Percentiles rank a stretch among this genome's conserved stretches.
These are phyloP conservation scores for Xestia xanthographa DNA, from an alignment of 2,888 invertebrate genomes.

Conservation along the genomic window DNA sequence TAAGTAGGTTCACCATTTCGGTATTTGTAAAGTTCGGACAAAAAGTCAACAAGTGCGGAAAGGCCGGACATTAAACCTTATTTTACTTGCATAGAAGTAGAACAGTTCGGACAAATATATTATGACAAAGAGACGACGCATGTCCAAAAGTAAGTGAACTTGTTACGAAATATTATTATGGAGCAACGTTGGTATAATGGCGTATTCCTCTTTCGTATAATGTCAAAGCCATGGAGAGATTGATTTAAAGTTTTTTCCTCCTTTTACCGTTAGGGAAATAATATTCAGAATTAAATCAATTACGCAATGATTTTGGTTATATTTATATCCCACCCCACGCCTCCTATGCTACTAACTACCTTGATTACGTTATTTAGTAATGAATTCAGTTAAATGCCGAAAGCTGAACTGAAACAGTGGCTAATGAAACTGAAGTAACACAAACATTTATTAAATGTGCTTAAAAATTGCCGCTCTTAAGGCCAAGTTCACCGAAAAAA, in stretches of 20 bases:
- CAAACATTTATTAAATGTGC: neutral
- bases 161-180: neutral
- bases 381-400: neutral
- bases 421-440: constrained; percentile 6
- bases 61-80: neutral
- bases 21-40: neutral
- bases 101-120: too few species aligned
- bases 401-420: neutral
- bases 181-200: neutral
- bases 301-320: neutral
- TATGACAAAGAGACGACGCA: too few species aligned
- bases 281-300: constrained; percentile 7
- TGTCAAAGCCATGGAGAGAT: neutral
- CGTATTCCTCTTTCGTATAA: neutral
- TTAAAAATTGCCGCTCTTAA: neutral
- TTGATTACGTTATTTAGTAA: neutral
- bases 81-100: neutral
- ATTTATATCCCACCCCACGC: neutral
- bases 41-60: neutral
- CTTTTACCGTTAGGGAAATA: neutral
- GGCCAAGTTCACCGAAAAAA: too few species aligned
- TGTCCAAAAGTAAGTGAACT: neutral
- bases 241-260: constrained; percentile 5
- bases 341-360: neutral
- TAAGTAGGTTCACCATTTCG: neutral